Percentiles rank a stretch among this genome's conserved stretches.
Conservation (phyloP, 2,888 invertebrate genomes). For the Cryptocephalus moraei region DNA sequence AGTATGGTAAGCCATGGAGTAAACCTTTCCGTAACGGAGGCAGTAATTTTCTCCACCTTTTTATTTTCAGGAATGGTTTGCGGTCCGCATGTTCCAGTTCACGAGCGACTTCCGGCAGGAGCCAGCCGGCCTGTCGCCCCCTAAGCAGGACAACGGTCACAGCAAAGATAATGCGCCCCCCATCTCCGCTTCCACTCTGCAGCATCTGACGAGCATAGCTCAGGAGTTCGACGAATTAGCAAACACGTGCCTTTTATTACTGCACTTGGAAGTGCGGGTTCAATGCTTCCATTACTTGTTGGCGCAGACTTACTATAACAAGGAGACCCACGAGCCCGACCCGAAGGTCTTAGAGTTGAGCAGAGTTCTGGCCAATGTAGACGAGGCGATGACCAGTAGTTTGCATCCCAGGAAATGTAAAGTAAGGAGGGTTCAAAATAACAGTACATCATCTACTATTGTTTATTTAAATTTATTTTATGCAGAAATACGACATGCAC, state of each 20-base stretch:
- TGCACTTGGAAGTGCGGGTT: conserved; percentile 90
- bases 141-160: conserved; percentile 27
- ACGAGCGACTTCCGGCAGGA: conserved; percentile 47
- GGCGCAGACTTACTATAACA: conserved; percentile 41
- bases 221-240: conserved; percentile 80
- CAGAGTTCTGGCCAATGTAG: conserved; percentile 65
- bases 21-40: no score
- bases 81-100: conserved; percentile 52
- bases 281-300: conserved; percentile 90
- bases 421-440: conserved; percentile 36
- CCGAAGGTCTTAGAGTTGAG: conserved; percentile 67
- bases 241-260: conserved; percentile 79
- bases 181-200: conserved; percentile 48
- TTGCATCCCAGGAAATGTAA: conserved; percentile 69
- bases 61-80: conserved; percentile 63
- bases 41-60: not conserved
- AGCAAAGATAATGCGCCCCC: conserved; percentile 26
- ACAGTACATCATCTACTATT: conserved; percentile 1
- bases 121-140: conserved; percentile 32
- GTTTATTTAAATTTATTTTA: not conserved
- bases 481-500: no score
- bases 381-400: conserved; percentile 65
- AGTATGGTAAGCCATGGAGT: conserved; percentile 55
- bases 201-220: conserved; percentile 59
- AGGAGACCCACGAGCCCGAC: conserved; percentile 68